Conservation (phyloP, 2,888 invertebrate species). For the Priapulus caudatus region DNA sequence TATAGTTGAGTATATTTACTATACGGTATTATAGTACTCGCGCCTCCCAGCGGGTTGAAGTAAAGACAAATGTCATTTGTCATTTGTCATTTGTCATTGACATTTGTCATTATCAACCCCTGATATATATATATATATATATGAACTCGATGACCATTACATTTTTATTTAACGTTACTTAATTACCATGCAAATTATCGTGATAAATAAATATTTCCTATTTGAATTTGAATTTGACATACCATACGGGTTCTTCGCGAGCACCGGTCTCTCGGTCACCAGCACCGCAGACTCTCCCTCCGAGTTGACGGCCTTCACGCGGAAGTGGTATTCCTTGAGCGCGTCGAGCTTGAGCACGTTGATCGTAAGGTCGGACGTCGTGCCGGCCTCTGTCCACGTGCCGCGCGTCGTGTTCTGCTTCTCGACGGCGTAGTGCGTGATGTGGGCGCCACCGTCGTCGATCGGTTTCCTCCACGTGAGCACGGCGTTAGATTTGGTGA, state of each 20-base stretch:
- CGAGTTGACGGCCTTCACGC: conserved; percentile 42
- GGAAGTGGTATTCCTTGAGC: conserved; percentile 44
- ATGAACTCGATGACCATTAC: no score
- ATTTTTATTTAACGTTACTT: no score
- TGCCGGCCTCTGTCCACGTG: conserved; percentile 37
- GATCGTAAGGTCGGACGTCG: neutral
- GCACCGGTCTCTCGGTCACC: conserved; percentile 36
- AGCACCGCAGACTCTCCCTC: conserved; percentile 42
- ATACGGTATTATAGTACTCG: no score
- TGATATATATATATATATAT: no score
- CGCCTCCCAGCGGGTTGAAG: no score
- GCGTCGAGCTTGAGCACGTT: conserved; percentile 23
- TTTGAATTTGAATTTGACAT: no score
- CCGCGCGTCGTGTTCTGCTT: conserved; percentile 35
- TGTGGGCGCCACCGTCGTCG: conserved; percentile 32
- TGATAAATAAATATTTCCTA: no score
- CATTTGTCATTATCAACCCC: no score
- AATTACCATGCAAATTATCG: no score
- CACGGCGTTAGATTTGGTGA: conserved; percentile 33
- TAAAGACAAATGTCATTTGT: no score
- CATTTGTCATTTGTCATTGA: no score
- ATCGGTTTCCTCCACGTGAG: conserved; percentile 30
- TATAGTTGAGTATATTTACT: no score
- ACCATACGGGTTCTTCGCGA: conserved; percentile 46
- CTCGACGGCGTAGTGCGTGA: conserved; percentile 34